A percentile compares a stretch with the other conserved stretches of the same genome.
These are phyloP conservation scores for Scophthalmus maximus DNA, from an alignment of 2,113 vertebrate species.

Conservation along the genomic window DNA sequence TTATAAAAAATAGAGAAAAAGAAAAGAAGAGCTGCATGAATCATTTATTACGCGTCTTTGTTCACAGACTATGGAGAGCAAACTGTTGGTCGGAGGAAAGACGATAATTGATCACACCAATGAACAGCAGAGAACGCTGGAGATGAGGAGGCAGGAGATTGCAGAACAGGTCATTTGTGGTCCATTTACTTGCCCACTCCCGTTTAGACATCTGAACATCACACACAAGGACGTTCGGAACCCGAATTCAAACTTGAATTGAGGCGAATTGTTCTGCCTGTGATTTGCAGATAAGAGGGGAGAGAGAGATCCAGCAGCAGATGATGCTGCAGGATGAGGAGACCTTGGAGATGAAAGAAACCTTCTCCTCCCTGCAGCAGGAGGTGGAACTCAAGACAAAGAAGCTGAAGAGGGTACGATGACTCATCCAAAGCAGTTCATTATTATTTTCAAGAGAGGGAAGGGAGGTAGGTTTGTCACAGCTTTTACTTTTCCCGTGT, in stretches of 20 bases:
- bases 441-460: constrained; percentile 8
- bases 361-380: constrained; percentile 93
- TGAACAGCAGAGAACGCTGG: constrained; percentile 95
- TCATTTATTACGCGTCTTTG: constrained; percentile 57
- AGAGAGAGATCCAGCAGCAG: constrained; percentile 95
- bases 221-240: no score
- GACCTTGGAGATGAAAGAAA: constrained; percentile 93
- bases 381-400: constrained; percentile 98
- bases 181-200: no score
- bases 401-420: constrained; percentile 92
- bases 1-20: background rate
- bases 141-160: constrained; percentile 94
- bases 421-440: constrained; percentile 29
- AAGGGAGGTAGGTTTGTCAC: background rate
- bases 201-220: background rate
- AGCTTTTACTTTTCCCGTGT: background rate
- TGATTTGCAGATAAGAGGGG: constrained; percentile 87
- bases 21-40: constrained; percentile 30
- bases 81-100: constrained; percentile 93
- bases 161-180: constrained; percentile 87
- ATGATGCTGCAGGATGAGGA: constrained; percentile 93
- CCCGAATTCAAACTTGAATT: background rate
- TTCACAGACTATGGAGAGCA: constrained; percentile 94
- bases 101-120: constrained; percentile 98
- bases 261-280: background rate